Percentiles rank a stretch among this genome's conserved stretches.
Evolutionary conservation across 2,113 vertebrate genomes (phyloP).

Genomic region (Atractosteus spatula): DNA sequence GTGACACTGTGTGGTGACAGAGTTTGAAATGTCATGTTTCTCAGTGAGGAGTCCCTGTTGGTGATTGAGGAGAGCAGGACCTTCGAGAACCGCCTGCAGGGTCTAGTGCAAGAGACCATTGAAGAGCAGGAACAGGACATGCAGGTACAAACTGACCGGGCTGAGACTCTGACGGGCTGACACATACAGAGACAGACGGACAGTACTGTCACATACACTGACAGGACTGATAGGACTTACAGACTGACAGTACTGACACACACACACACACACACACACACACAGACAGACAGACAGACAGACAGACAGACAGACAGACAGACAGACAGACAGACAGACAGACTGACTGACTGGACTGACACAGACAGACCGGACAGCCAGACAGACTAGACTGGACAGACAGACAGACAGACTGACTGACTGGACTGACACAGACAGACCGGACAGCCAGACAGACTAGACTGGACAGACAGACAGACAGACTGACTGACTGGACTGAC

Average conservation of each 20-base stretch:
- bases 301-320: too few relatives aligned
- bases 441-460: too few relatives aligned
- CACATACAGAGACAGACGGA: background rate
- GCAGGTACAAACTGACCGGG: constrained; percentile 39
- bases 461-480: too few relatives aligned
- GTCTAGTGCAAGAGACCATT: constrained; percentile 64
- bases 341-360: constrained; percentile 1
- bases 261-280: background rate
- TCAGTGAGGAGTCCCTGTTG: constrained; percentile 64
- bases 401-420: background rate
- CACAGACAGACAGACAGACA: background rate
- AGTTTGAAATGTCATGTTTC: constrained; percentile 1
- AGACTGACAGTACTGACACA: background rate
- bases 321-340: constrained; percentile 8
- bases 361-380: too few relatives aligned
- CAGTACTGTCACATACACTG: background rate
- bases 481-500: too few relatives aligned
- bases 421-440: background rate
- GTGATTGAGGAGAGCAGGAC: constrained; percentile 60
- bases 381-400: too few relatives aligned
- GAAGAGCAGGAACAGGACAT: constrained; percentile 60
- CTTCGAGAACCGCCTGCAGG: constrained; percentile 66
- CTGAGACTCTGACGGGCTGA: background rate
- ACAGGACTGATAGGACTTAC: background rate
- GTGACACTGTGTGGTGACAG: background rate